These are phyloP conservation scores for Chrysotoxum bicinctum DNA, from an alignment of 2,888 invertebrate genomes.

Conservation along the genomic window DNA sequence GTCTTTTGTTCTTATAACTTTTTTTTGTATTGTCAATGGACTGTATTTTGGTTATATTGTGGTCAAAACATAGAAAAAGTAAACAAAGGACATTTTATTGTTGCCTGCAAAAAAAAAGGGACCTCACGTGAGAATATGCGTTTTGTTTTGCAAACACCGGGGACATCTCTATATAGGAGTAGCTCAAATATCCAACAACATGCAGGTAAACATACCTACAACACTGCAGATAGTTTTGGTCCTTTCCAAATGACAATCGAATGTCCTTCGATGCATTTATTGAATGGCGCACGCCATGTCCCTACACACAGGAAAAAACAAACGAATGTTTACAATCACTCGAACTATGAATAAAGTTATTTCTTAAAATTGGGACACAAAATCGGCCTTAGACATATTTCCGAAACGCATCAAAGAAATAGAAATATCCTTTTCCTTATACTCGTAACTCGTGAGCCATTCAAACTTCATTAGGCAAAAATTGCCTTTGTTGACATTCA, in stretches of 20 bases:
- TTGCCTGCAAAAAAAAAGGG: conserved; percentile 41
- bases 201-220: conserved; percentile 44
- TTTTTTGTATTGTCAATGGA: conserved; percentile 69
- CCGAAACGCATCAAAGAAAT: not conserved
- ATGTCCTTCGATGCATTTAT: conserved; percentile 55
- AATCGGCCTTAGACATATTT: conserved; percentile 4
- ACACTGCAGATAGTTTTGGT: not conserved
- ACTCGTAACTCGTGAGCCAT: conserved; percentile 29
- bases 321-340: conserved; percentile 50
- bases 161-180: conserved; percentile 49
- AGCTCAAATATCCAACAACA: conserved; percentile 7
- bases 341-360: conserved; percentile 55
- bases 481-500: conserved; percentile 54
- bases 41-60: conserved; percentile 79
- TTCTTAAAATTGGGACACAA: conserved; percentile 31
- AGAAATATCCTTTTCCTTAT: conserved; percentile 41
- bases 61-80: conserved; percentile 79
- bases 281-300: conserved; percentile 71
- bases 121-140: conserved; percentile 71
- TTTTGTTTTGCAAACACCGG: conserved; percentile 71
- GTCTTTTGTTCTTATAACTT: conserved; percentile 49
- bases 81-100: conserved; percentile 73
- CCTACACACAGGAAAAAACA: conserved; percentile 57
- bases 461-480: conserved; percentile 69
- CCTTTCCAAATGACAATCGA: conserved; percentile 63